Percentiles rank a stretch among this genome's conserved stretches.
Conservation (phyloP, 2,113 vertebrate genomes). For the Garra rufa region DNA sequence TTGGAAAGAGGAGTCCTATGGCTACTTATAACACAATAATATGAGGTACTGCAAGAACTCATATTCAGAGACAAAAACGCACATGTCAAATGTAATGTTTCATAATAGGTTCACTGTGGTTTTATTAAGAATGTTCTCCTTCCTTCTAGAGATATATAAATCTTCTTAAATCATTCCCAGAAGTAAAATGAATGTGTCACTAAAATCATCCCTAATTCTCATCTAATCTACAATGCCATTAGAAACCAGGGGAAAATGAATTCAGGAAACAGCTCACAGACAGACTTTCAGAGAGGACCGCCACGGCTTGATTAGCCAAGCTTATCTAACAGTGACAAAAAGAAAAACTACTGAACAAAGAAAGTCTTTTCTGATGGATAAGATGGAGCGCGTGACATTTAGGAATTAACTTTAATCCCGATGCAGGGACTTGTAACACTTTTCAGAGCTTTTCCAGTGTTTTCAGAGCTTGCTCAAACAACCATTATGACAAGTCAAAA, state of each 20-base stretch:
- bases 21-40: constrained; percentile 20
- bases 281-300: neutral
- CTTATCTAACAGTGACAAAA: constrained; percentile 1
- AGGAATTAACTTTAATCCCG: constrained; percentile 28
- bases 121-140: constrained; percentile 19
- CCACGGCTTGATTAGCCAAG: constrained; percentile 18
- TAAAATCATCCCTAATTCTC: constrained; percentile 24
- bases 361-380: constrained; percentile 5
- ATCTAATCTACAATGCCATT: neutral
- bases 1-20: constrained; percentile 16
- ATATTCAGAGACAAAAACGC: constrained; percentile 36
- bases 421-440: constrained; percentile 10
- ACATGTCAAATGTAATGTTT: constrained; percentile 16
- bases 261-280: neutral
- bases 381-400: constrained; percentile 4
- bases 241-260: neutral
- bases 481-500: constrained; percentile 17
- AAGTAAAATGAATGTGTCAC: neutral
- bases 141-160: neutral
- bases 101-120: constrained; percentile 6
- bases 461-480: constrained; percentile 23
- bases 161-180: neutral
- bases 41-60: constrained; percentile 23
- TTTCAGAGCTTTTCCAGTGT: neutral
- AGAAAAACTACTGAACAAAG: constrained; percentile 12